Evolutionary conservation across 2,113 vertebrate genomes (phyloP).

Genomic region (Hyaena hyaena): DNA sequence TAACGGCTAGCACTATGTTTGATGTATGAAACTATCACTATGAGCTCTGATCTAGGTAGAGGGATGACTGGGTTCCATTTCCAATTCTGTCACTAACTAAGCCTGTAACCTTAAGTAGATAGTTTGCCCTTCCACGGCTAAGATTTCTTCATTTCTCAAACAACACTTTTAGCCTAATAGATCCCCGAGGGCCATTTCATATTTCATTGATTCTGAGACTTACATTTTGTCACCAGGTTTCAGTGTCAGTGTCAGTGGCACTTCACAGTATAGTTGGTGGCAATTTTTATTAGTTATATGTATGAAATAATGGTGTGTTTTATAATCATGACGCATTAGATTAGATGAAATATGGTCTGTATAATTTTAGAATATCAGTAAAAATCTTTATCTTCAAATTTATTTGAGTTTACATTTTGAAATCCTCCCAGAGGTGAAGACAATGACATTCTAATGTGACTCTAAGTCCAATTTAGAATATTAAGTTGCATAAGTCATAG

Average conservation of each 20-base stretch:
- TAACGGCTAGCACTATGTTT: background rate
- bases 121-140: constrained; percentile 7
- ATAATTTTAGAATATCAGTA: constrained; percentile 25
- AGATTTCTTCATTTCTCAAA: constrained; percentile 23
- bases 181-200: constrained; percentile 1
- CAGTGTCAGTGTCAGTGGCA: background rate
- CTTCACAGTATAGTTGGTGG: background rate
- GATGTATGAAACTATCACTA: background rate
- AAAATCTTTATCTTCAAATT: constrained; percentile 33
- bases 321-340: background rate
- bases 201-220: constrained; percentile 41
- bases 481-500: background rate
- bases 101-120: constrained; percentile 35
- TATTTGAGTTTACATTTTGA: background rate
- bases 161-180: background rate
- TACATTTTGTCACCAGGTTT: background rate
- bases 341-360: background rate
- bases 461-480: constrained; percentile 31
- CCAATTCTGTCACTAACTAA: background rate
- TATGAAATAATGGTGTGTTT: background rate
- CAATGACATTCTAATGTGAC: background rate
- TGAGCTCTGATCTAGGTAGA: background rate
- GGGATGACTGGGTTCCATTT: background rate
- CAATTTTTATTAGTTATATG: background rate
- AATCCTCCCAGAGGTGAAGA: background rate